These are phyloP conservation scores for Calephelis perditalis DNA, from an alignment of 2,888 invertebrate species.

Conservation along the genomic window DNA sequence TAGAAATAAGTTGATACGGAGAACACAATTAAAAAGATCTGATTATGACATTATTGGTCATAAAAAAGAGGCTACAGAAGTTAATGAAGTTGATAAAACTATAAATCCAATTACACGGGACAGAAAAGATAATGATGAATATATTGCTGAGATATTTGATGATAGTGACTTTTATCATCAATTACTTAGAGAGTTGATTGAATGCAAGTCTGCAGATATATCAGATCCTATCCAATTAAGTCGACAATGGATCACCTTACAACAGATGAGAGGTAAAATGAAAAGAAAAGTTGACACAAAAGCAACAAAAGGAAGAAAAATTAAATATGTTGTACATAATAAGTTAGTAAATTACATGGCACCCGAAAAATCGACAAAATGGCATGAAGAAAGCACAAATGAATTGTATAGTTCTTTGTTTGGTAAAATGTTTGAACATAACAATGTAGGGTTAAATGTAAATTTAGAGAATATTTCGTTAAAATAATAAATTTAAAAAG, in stretches of 20 bases:
- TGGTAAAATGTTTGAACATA: conserved; percentile 78
- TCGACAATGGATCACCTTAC: conserved; percentile 94
- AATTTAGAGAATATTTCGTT: conserved; percentile 45
- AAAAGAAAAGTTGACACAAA: conserved; percentile 95
- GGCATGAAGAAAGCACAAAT: conserved; percentile 88
- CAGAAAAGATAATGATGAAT: conserved; percentile 75
- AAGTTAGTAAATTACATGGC: conserved; percentile 95
- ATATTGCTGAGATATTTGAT: conserved; percentile 93
- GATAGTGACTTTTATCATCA: conserved; percentile 99
- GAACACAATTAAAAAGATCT: conserved; percentile 88
- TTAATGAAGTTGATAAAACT: conserved; percentile 37
- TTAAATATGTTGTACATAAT: conserved; percentile 90
- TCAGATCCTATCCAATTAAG: conserved; percentile 92
- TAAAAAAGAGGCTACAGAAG: conserved; percentile 35
- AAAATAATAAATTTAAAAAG: background rate
- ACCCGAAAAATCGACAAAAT: conserved; percentile 81
- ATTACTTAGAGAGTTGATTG: conserved; percentile 92
- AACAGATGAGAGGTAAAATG: conserved; percentile 93
- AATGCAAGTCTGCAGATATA: conserved; percentile 90
- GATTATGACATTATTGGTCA: conserved; percentile 84
- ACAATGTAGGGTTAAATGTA: conserved; percentile 57
- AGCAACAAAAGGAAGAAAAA: conserved; percentile 95
- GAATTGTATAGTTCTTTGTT: conserved; percentile 91
- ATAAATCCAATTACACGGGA: conserved; percentile 39
- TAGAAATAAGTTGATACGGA: conserved; percentile 84